Percentiles rank a stretch among this genome's conserved stretches.
Conservation (phyloP, 2,797 vertebrate species). For the Chrosomus eos region DNA sequence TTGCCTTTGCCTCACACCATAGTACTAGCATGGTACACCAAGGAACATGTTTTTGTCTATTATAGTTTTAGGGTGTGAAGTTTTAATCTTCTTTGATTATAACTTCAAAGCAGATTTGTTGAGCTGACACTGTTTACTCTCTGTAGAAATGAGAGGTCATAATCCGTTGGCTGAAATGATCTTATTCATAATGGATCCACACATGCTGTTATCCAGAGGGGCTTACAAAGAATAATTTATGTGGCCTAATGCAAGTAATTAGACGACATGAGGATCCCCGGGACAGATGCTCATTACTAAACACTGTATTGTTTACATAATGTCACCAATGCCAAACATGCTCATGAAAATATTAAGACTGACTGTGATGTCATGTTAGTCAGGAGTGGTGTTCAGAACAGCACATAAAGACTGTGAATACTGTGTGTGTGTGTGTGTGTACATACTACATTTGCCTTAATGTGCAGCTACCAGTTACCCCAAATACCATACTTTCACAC, state of each 20-base stretch:
- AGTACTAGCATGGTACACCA: background rate
- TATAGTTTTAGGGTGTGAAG: slow-evolving; percentile 10
- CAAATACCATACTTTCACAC: too few relatives aligned
- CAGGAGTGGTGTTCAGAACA: background rate
- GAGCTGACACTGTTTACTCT: slow-evolving; percentile 21
- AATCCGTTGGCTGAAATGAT: slow-evolving; percentile 29
- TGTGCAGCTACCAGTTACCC: background rate
- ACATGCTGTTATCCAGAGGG: slow-evolving; percentile 49
- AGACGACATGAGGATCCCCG: slow-evolving; percentile 33
- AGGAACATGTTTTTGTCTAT: background rate
- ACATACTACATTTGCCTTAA: background rate
- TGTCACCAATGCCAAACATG: slow-evolving; percentile 17
- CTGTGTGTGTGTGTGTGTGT: too few relatives aligned
- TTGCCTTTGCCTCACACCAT: too few relatives aligned
- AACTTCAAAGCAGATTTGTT: slow-evolving; percentile 19
- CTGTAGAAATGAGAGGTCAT: slow-evolving; percentile 34
- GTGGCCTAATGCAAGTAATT: slow-evolving; percentile 36
- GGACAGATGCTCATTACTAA: slow-evolving; percentile 48
- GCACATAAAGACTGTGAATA: background rate
- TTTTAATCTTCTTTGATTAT: slow-evolving; percentile 32
- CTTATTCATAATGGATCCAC: slow-evolving; percentile 21
- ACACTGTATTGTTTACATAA: slow-evolving; percentile 45
- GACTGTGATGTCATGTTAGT: background rate
- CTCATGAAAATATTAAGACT: background rate
- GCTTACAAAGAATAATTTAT: slow-evolving; percentile 37